These are phyloP conservation scores for Hippopotamus amphibius DNA, from an alignment of 2,113 vertebrate genomes.

Conservation along the genomic window DNA sequence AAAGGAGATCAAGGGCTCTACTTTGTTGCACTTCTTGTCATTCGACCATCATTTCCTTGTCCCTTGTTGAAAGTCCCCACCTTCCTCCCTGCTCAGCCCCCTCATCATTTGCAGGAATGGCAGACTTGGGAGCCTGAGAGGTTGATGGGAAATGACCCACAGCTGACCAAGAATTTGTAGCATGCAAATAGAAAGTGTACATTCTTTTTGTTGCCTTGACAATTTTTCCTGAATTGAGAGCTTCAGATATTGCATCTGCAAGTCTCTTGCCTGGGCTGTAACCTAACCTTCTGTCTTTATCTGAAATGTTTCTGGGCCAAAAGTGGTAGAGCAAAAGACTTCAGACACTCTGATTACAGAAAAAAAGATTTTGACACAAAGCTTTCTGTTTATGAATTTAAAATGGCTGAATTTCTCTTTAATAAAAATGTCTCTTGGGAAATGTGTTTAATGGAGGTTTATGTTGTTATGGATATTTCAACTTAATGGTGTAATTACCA, in stretches of 20 bases:
- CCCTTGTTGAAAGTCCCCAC: background rate
- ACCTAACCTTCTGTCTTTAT: constrained; percentile 15
- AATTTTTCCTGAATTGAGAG: constrained; percentile 21
- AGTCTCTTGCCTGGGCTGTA: background rate
- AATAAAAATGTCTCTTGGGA: constrained; percentile 67
- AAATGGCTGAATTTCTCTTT: constrained; percentile 72
- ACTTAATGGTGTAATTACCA: constrained; percentile 76
- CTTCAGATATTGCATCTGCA: background rate
- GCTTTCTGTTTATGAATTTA: constrained; percentile 75
- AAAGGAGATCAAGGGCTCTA: background rate
- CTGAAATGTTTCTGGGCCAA: constrained; percentile 45
- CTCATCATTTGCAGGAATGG: constrained; percentile 4
- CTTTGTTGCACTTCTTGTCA: background rate
- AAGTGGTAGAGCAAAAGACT: constrained; percentile 29
- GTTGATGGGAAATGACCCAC: background rate
- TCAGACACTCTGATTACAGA: background rate
- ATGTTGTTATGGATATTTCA: constrained; percentile 59
- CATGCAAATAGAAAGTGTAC: background rate
- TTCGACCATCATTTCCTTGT: background rate
- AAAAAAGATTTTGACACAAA: constrained; percentile 12
- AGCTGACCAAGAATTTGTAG: constrained; percentile 5
- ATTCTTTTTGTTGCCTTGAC: constrained; percentile 54
- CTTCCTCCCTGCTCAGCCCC: too few species aligned
- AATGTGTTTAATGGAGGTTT: constrained; percentile 78
- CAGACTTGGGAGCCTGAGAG: background rate